phyloP scores from a whole-genome alignment of 2,888 invertebrate genomes.

The Melolontha melolontha region DNA sequence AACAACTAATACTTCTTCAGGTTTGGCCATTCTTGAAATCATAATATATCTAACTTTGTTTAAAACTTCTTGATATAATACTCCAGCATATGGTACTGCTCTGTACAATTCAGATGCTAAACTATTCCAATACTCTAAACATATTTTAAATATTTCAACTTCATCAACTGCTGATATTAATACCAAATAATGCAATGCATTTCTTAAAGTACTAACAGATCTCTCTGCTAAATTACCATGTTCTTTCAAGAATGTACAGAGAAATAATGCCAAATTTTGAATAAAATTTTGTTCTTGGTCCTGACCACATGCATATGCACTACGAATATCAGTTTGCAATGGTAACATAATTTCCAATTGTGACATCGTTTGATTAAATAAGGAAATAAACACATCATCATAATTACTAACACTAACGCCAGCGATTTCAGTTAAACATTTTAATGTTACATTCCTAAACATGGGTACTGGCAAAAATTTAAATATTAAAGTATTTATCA shows the following conservation, averaged over 20 bases:
- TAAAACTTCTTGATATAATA: constrained; percentile 83
- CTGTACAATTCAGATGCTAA: constrained; percentile 93
- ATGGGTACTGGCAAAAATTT: constrained; percentile 98
- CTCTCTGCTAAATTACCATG: constrained; percentile 92
- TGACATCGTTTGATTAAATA: constrained; percentile 93
- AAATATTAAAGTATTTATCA: constrained; percentile 92
- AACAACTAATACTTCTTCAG: constrained; percentile 98
- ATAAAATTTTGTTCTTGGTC: constrained; percentile 99
- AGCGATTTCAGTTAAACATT: constrained; percentile 98
- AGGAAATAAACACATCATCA: constrained; percentile 90
- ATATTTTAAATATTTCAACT: constrained; percentile 99
- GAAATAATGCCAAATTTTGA: constrained; percentile 96
- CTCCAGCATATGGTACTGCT: constrained; percentile 74
- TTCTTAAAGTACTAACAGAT: constrained; percentile 81
- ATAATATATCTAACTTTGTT: constrained; percentile 95
- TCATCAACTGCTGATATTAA: constrained; percentile 98
- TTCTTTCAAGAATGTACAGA: constrained; percentile 96
- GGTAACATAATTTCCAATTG: constrained; percentile 94
- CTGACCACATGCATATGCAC: constrained; percentile 92
- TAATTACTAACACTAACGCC: constrained; percentile 91
- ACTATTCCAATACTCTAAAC: constrained; percentile 98
- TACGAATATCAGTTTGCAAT: constrained; percentile 89
- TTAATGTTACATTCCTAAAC: constrained; percentile 97
- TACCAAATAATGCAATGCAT: constrained; percentile 88
- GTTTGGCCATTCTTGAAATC: constrained; percentile 99